Evolutionary conservation across 2,113 vertebrate genomes (phyloP).

Genomic region (Prinia subflava): DNA sequence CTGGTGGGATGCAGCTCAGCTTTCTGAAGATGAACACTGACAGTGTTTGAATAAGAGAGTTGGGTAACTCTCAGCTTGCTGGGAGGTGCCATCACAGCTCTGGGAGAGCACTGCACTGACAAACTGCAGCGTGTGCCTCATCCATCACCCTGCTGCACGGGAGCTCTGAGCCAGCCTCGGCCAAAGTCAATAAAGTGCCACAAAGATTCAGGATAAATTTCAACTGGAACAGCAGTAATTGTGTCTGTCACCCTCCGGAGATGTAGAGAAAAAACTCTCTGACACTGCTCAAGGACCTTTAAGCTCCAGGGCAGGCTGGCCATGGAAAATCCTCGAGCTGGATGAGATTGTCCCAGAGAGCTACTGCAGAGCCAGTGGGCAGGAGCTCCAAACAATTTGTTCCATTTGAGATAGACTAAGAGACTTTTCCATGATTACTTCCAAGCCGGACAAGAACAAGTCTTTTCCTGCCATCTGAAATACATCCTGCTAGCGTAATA

Average conservation of each 20-base stretch:
- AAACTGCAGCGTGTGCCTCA: background rate
- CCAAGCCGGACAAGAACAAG: slow-evolving; percentile 24
- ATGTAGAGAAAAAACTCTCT: background rate
- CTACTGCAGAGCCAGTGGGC: background rate
- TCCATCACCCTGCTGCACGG: background rate
- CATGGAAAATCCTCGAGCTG: background rate
- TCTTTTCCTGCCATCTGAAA: slow-evolving; percentile 40
- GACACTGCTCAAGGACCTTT: background rate
- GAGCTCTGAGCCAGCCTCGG: background rate
- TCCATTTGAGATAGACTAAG: slow-evolving; percentile 26
- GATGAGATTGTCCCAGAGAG: background rate
- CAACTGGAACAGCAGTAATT: background rate
- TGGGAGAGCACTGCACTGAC: background rate
- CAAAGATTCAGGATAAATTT: background rate
- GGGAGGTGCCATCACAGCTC: background rate
- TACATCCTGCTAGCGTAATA: background rate
- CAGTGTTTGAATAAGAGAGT: background rate
- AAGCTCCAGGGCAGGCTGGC: background rate
- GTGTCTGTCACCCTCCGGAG: background rate
- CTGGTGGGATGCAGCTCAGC: background rate
- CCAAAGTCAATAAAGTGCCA: background rate
- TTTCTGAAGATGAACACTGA: background rate
- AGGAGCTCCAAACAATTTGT: background rate
- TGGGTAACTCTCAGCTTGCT: background rate
- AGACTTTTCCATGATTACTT: slow-evolving; percentile 23